A percentile compares a stretch with the other conserved stretches of the same genome.
Conservation (phyloP, 2,797 vertebrate species). For the Myotis daubentonii region DNA sequence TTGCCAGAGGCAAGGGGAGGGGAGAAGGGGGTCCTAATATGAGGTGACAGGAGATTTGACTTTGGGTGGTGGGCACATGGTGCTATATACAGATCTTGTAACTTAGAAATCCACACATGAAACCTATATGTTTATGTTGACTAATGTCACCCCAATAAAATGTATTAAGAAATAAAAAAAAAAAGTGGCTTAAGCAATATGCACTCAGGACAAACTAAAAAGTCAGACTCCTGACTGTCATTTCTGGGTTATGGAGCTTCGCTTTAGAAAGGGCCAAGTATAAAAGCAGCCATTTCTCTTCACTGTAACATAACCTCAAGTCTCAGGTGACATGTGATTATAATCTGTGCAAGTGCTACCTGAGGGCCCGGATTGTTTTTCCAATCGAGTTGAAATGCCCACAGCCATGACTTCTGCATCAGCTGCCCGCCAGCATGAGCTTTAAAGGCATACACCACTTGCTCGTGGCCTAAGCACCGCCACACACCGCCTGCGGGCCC, state of each 20-base stretch:
- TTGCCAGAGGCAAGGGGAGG: too few species aligned
- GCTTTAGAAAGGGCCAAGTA: conserved; percentile 27
- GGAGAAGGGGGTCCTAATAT: too few species aligned
- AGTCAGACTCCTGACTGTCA: background rate
- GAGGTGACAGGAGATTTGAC: too few species aligned
- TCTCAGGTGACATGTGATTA: conserved; percentile 68
- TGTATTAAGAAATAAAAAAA: too few species aligned
- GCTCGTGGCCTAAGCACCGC: background rate
- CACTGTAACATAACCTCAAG: conserved; percentile 31
- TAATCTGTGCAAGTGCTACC: conserved; percentile 51
- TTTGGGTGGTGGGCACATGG: too few species aligned
- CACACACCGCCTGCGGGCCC: background rate
- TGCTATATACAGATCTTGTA: too few species aligned
- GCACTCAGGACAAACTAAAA: background rate
- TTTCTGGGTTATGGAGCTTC: background rate
- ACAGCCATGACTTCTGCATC: background rate
- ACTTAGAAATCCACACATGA: too few species aligned
- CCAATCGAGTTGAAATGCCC: background rate
- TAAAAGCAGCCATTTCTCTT: conserved; percentile 29
- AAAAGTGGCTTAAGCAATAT: conserved; percentile 32
- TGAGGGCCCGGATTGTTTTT: conserved; percentile 56
- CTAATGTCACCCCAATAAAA: too few species aligned
- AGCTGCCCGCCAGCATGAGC: background rate
- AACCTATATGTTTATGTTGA: too few species aligned
- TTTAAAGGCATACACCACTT: background rate